Percentiles rank a stretch among this genome's conserved stretches.
Conservation (phyloP, 2,888 invertebrate species). For the Thereva unica region DNA sequence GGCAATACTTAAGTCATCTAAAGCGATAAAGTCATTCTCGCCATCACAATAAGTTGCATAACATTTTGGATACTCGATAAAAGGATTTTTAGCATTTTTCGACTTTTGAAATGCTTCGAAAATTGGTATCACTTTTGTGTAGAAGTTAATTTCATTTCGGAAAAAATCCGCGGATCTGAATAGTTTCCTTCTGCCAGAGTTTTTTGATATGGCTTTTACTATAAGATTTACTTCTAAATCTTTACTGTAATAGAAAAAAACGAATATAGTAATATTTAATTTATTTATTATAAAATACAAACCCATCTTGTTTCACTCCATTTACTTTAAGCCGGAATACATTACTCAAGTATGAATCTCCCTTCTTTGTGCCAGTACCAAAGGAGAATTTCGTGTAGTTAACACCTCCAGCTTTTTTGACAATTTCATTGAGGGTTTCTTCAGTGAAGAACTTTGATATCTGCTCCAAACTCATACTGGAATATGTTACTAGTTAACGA, state of each 20-base stretch:
- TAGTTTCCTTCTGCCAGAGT: slow-evolving; percentile 65
- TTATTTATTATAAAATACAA: slow-evolving; percentile 10
- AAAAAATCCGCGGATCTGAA: slow-evolving; percentile 71
- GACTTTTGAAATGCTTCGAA: slow-evolving; percentile 52
- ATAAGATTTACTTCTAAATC: slow-evolving; percentile 61
- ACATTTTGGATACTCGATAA: slow-evolving; percentile 60
- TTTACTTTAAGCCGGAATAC: slow-evolving; percentile 64
- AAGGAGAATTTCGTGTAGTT: slow-evolving; percentile 58
- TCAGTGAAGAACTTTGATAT: slow-evolving; percentile 58
- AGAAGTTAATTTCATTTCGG: slow-evolving; percentile 71
- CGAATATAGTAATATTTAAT: background rate
- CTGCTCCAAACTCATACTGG: slow-evolving; percentile 47
- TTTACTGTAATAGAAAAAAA: slow-evolving; percentile 38
- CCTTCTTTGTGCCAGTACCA: slow-evolving; percentile 57
- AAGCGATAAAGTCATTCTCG: slow-evolving; percentile 61
- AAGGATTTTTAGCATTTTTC: slow-evolving; percentile 57
- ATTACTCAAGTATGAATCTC: slow-evolving; percentile 72
- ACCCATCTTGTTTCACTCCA: slow-evolving; percentile 52
- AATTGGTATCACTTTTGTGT: slow-evolving; percentile 57
- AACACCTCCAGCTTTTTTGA: slow-evolving; percentile 53
- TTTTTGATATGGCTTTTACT: slow-evolving; percentile 70
- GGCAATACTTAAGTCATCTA: slow-evolving; percentile 62
- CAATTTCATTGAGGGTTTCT: slow-evolving; percentile 55
- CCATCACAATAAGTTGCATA: slow-evolving; percentile 61
- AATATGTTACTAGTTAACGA: background rate